Percentiles rank a stretch among this genome's conserved stretches.
These are phyloP conservation scores for Alosa sapidissima DNA, from an alignment of 2,797 vertebrate species.

Conservation along the genomic window DNA sequence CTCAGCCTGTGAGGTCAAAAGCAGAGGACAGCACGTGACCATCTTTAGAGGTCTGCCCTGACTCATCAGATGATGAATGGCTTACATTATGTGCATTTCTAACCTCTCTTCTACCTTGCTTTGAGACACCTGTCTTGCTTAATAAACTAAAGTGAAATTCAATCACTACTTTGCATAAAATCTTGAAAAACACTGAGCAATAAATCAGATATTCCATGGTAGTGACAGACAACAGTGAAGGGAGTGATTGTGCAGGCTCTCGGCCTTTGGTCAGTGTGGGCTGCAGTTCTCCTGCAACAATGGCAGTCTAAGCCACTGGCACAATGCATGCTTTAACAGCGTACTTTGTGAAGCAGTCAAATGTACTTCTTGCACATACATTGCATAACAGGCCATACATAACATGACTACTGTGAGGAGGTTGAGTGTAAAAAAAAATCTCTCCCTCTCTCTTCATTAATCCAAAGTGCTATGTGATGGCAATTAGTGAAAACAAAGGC, in stretches of 20 bases:
- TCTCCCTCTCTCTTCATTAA: not conserved
- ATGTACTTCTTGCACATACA: not conserved
- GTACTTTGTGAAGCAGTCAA: not conserved
- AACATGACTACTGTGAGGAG: not conserved
- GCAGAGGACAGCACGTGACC: slow-evolving; percentile 6
- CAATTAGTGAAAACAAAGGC: not conserved
- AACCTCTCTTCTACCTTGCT: not conserved
- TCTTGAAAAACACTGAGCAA: not conserved
- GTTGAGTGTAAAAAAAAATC: too few species aligned
- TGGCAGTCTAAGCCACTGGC: not conserved
- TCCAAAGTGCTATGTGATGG: not conserved
- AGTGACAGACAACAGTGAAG: not conserved
- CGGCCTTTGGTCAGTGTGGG: not conserved
- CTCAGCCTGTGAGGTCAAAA: slow-evolving; percentile 68
- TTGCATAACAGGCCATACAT: not conserved
- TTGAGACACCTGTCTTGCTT: not conserved
- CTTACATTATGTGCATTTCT: not conserved
- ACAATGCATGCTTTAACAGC: not conserved
- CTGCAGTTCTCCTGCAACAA: not conserved
- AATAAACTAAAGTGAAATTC: not conserved
- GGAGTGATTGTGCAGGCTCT: not conserved
- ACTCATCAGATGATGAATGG: not conserved
- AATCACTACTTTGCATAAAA: not conserved
- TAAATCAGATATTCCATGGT: not conserved
- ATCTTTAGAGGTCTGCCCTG: not conserved